Evolutionary conservation across 2,888 invertebrate genomes (phyloP).

Genomic region (Meteorus cinctellus): DNA sequence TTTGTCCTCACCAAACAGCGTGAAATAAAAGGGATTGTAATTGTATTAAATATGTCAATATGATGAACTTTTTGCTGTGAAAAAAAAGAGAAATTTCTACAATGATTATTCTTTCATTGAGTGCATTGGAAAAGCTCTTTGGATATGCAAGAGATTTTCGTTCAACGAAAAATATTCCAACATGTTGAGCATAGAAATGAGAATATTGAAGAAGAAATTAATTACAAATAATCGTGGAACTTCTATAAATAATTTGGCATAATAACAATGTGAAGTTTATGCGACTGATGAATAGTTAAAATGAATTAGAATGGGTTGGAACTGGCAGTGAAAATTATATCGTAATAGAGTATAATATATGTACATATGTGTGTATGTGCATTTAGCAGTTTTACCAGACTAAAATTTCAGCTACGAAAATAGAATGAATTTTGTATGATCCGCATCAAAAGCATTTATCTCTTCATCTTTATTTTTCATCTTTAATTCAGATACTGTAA

Average conservation of each 20-base stretch:
- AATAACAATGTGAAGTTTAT: conserved; percentile 14
- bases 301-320: conserved; percentile 24
- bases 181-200: background rate
- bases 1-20: conserved; percentile 47
- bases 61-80: background rate
- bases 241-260: conserved; percentile 16
- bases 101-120: background rate
- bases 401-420: conserved; percentile 66
- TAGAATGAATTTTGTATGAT: conserved; percentile 66
- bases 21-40: background rate
- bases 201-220: background rate
- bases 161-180: background rate
- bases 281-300: conserved; percentile 1
- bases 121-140: background rate
- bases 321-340: conserved; percentile 31
- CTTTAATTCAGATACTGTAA: conserved; percentile 3
- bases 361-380: conserved; percentile 58
- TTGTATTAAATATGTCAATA: background rate
- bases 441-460: conserved; percentile 65
- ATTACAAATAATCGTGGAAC: conserved; percentile 3
- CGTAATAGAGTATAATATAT: conserved; percentile 13
- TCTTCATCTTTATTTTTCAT: conserved; percentile 29
- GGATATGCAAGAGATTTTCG: background rate
- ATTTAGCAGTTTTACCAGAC: conserved; percentile 61
- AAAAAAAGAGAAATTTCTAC: background rate